phyloP scores from a whole-genome alignment of 2,888 invertebrate genomes.

The Leptinotarsa rubiginosa region DNA sequence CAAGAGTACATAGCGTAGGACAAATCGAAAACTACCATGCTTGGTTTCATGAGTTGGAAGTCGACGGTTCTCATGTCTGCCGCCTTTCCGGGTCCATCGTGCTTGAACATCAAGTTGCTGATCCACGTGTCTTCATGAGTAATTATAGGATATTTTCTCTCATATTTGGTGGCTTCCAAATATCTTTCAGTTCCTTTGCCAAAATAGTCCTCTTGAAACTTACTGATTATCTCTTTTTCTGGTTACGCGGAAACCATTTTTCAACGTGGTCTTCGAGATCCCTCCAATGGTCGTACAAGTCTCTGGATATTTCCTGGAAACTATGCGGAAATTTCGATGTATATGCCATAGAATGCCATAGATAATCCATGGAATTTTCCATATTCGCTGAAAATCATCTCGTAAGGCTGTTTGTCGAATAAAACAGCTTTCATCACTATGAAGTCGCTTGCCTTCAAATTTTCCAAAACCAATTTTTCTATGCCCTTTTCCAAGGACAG shows the following conservation, averaged over 20 bases:
- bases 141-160: conserved; percentile 40
- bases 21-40: neutral
- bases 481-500: no score
- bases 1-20: conserved; percentile 23
- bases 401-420: conserved; percentile 46
- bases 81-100: conserved; percentile 36
- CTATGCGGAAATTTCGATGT: conserved; percentile 40
- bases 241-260: neutral
- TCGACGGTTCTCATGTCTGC: conserved; percentile 19
- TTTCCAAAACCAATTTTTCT: conserved; percentile 42
- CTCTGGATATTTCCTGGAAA: conserved; percentile 14
- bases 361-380: conserved; percentile 49
- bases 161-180: neutral
- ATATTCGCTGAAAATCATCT: conserved; percentile 42
- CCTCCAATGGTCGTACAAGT: neutral
- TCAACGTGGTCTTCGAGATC: neutral
- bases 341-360: conserved; percentile 29
- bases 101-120: conserved; percentile 55
- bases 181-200: conserved; percentile 14
- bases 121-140: conserved; percentile 54
- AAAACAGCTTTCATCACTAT: conserved; percentile 25
- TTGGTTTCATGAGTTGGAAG: conserved; percentile 16
- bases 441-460: conserved; percentile 37
- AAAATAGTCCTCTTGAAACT: conserved; percentile 5
- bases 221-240: neutral